Conservation (phyloP, 2,113 vertebrate species). For the Dissostichus mawsoni region DNA sequence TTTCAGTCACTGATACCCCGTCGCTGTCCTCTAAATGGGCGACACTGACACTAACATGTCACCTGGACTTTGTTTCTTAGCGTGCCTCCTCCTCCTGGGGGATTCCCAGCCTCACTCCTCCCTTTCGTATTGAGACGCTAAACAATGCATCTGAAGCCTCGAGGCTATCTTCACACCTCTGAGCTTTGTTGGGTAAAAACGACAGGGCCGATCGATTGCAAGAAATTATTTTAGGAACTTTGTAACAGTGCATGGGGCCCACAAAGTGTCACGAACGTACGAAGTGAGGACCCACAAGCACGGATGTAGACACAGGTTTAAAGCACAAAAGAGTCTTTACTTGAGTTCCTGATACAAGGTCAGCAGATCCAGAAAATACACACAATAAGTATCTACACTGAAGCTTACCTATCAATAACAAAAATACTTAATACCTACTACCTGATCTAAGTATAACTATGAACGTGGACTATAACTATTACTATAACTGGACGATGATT, state of each 20-base stretch:
- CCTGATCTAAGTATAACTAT: too few species aligned
- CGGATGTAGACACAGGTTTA: too few species aligned
- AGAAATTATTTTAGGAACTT: constrained; percentile 64
- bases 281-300: too few species aligned
- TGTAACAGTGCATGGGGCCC: constrained; percentile 53
- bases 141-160: constrained; percentile 68
- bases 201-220: constrained; percentile 62
- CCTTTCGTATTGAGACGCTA: constrained; percentile 68
- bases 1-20: constrained; percentile 79
- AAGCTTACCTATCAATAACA: too few species aligned
- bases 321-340: too few species aligned
- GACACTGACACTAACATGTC: constrained; percentile 81
- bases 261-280: background rate
- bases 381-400: too few species aligned
- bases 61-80: constrained; percentile 82
- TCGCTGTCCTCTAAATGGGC: constrained; percentile 56
- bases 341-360: too few species aligned
- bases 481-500: too few species aligned
- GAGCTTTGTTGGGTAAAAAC: constrained; percentile 65
- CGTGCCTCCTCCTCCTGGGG: constrained; percentile 73
- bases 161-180: constrained; percentile 70
- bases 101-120: constrained; percentile 81
- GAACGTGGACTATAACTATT: too few species aligned
- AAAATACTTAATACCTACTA: too few species aligned
- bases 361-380: too few species aligned